Evolutionary conservation across 2,797 vertebrate genomes (phyloP).

Genomic region (Pseudocheirus occidentalis): DNA sequence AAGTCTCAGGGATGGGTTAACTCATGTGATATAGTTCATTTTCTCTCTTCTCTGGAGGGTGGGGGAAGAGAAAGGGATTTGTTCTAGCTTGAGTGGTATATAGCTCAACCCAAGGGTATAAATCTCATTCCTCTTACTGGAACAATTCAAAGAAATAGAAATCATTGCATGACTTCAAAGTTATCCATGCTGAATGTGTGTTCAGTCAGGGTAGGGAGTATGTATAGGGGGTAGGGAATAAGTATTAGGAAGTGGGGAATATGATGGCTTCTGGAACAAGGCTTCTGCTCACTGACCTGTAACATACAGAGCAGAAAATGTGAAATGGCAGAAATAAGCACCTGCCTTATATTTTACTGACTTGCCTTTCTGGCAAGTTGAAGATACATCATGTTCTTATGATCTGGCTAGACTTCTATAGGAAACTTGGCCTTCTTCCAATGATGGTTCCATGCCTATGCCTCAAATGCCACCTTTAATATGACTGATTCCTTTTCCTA

Average conservation of each 20-base stretch:
- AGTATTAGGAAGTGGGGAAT: background rate
- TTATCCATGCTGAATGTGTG: background rate
- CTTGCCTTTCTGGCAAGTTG: background rate
- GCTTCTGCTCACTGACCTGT: background rate
- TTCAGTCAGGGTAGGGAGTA: background rate
- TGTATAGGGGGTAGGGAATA: background rate
- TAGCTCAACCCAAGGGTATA: background rate
- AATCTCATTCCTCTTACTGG: background rate
- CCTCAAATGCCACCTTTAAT: background rate
- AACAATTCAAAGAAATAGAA: background rate
- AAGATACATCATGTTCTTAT: background rate
- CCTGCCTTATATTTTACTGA: background rate
- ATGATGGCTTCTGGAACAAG: background rate
- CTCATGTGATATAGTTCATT: background rate
- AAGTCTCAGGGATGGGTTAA: background rate
- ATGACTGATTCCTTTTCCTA: too few species aligned
- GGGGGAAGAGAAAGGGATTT: background rate
- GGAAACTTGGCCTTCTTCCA: background rate
- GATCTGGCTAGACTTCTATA: background rate
- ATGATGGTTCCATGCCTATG: background rate
- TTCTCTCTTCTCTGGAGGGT: background rate
- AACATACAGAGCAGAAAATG: background rate
- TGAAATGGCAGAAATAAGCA: background rate
- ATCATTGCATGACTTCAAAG: background rate
- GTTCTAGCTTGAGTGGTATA: background rate